Conservation (phyloP, 2,797 vertebrate species). For the Balearica regulorum region DNA sequence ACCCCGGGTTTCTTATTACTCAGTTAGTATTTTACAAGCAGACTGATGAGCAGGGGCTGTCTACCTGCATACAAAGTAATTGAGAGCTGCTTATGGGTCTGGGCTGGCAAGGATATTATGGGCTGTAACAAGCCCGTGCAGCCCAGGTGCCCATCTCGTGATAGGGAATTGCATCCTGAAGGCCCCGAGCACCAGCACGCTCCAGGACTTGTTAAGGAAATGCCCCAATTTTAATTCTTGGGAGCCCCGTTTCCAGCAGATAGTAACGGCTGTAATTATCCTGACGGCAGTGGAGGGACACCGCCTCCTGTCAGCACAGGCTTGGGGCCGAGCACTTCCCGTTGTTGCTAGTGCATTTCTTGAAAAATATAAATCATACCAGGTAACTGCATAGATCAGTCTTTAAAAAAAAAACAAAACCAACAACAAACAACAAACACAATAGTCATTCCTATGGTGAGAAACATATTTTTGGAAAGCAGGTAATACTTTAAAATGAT, state of each 20-base stretch:
- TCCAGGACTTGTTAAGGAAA: neutral
- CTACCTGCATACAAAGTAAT: neutral
- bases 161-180: neutral
- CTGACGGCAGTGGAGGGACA: neutral
- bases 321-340: neutral
- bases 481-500: conserved; percentile 56
- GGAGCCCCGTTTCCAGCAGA: neutral
- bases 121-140: neutral
- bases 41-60: neutral
- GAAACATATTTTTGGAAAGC: conserved; percentile 59
- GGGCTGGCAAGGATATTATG: neutral
- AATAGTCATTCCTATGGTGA: conserved; percentile 48
- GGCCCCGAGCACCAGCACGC: neutral
- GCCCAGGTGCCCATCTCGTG: fast-evolving
- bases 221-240: neutral
- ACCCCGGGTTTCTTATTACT: neutral
- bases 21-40: neutral
- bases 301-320: neutral
- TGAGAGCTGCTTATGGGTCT: neutral
- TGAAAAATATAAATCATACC: conserved; percentile 33
- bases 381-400: conserved; percentile 23
- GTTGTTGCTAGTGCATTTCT: conserved; percentile 21
- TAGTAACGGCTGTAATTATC: neutral
- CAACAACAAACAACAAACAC: neutral
- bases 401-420: neutral